These are phyloP conservation scores for Bubo bubo DNA, from an alignment of 2,113 vertebrate species.

Conservation along the genomic window DNA sequence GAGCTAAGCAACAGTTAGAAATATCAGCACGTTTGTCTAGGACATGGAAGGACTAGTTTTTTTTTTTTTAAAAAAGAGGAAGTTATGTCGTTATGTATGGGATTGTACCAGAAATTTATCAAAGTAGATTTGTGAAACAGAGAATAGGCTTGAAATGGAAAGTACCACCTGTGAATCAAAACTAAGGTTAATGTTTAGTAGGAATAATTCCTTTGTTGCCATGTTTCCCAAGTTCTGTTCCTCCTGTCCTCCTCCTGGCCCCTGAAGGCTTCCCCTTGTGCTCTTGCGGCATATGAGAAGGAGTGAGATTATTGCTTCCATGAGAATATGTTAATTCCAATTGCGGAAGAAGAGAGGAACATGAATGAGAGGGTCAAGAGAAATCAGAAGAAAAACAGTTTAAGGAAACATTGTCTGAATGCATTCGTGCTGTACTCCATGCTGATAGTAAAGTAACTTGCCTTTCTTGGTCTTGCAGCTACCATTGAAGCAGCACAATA, in stretches of 20 bases:
- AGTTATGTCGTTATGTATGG: background rate
- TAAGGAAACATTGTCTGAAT: background rate
- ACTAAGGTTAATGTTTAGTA: background rate
- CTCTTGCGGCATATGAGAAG: background rate
- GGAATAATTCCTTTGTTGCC: background rate
- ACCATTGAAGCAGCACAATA: slow-evolving; percentile 12
- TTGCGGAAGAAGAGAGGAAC: background rate
- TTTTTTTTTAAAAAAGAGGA: no score
- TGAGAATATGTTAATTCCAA: background rate
- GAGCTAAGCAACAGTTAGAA: background rate
- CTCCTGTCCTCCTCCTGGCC: background rate
- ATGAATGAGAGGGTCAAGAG: background rate
- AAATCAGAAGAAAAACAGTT: background rate
- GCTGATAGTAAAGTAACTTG: background rate
- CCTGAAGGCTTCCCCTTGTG: background rate
- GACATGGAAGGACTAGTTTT: background rate
- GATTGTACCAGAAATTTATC: background rate
- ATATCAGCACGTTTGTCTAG: background rate
- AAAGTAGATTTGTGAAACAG: background rate
- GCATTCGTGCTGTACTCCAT: background rate
- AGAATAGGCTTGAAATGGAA: background rate
- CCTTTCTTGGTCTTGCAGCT: slow-evolving; percentile 12
- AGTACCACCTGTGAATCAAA: background rate
- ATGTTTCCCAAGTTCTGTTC: background rate
- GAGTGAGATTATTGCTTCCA: background rate